Evolutionary conservation across 2,888 invertebrate species (phyloP).

Genomic region (Epinotia brunnichana): DNA sequence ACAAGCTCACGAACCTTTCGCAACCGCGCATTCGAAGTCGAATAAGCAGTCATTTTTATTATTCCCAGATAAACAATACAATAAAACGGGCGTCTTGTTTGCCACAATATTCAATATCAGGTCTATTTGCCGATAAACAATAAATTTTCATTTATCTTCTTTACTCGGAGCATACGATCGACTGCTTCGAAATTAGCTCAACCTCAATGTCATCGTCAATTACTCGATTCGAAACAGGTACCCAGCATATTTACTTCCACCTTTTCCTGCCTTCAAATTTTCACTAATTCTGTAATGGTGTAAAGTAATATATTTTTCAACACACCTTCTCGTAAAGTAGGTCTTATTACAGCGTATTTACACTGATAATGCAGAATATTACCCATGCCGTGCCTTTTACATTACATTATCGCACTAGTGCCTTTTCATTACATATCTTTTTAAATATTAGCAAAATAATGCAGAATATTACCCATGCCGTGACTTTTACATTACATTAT

Average conservation of each 20-base stretch:
- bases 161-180: constrained; percentile 6
- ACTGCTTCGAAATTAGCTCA: constrained; percentile 7
- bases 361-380: no score
- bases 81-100: constrained; percentile 29
- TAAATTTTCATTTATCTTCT: constrained; percentile 22
- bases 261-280: background rate
- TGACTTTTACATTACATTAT: no score
- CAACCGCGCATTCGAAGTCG: background rate
- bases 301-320: no score
- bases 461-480: no score
- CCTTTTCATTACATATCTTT: no score
- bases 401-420: no score
- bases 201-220: constrained; percentile 20
- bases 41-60: constrained; percentile 16
- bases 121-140: constrained; percentile 38
- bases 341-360: no score
- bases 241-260: background rate
- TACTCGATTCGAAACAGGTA: background rate
- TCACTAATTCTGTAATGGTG: background rate
- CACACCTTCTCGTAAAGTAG: no score
- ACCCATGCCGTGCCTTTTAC: no score
- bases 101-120: constrained; percentile 37
- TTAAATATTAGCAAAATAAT: no score
- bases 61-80: constrained; percentile 4
- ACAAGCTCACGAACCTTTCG: background rate